Evolutionary conservation across 2,888 invertebrate species (phyloP), one percentile per base, ranked within the genome.

Genomic region (Acrobasis suavella): DNA sequence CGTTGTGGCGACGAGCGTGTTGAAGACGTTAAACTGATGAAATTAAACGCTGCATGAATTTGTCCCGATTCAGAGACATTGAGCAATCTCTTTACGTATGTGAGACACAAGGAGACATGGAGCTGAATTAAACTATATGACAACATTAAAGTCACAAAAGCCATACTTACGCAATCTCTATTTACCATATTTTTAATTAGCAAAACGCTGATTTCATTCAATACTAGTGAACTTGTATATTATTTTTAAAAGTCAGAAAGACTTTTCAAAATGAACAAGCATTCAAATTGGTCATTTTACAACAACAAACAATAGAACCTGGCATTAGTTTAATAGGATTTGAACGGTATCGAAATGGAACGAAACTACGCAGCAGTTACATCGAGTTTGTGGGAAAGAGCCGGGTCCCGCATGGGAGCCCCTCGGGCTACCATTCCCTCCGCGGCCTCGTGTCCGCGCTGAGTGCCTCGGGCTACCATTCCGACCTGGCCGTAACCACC

Each of bases 351-450:
- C 60, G 38, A 58, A 64, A 61, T 52, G 58, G 64, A 61, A 61
- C 55, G 62, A 62, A 62, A 62, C 55, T 38, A 62, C 61, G 62
- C 60, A 63, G 73, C 75, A 75, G 81, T 82, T 78, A 79, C 71
- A 72, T 77, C 67, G 73, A 74, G 64, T 77, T 81, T 82, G 89
- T 91, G 91, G 88, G 91, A 91, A 90, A 80, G 74, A 72, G 72
- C 73, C 72, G 73, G 72, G 71, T 77, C 72, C 73, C 71, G 78
- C 84, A 75, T 82, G 84, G 80, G 87, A 86, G 86, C 87, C 84
- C 85, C 81, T 74, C 75, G 73, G 87, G 87, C 82, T 76, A 73
- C 72, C 79, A 80, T 87, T 87, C 85, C 82, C 85, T 82, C 73
- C 80, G 81, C 79, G 84, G 78, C 78, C 77, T 76, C 77, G 74